Base-by-base conservation (phyloP, 2,113 vertebrate genomes). In the Calonectris borealis region DNA sequence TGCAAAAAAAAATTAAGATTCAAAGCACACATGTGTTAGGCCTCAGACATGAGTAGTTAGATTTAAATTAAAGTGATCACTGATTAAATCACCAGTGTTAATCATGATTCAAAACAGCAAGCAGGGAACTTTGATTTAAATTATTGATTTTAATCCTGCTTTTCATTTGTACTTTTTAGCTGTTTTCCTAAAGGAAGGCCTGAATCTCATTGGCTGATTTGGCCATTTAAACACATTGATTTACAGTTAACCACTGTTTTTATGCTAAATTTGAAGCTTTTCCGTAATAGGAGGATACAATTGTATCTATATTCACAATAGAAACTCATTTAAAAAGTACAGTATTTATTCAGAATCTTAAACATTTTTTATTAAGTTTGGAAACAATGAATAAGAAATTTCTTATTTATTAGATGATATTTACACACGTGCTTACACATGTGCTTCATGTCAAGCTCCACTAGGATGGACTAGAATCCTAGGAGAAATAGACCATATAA, bases 81-180 rank as follows among this genome's bases (percentile, higher is more conserved):
- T 79, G 73, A 95, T 95, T 91, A 94, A 90, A 87, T 48, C 81
- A 61, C 69, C 77, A 87, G 34, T 49, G 65, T 79, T 94, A 94
- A 93, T 87, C 44, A 64, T 5, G 44, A 89, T 40, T 65, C 57
- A 87, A 85, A 88, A 82, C 25, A 71, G 57, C 52, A 76, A 91
- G 61, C 16, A 36, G 26, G 18, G 49, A 85, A 84, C 78, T 89
- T 91, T 54, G 69, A 96, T 95, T 93, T 94, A 68, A 89, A 52
- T 44, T 10, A 96, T 65, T 84, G 52, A 93, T 91, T 94, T 94
- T 57, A 84, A 91, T 85, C 48, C 52, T 79, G 44, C 6, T 94
- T 87, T 83, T 85, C 69, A 94, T 95, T 96, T 96, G 78, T 76
- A 87, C 65, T 85, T 96, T 85, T 93, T 65, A 95, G 57, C 61